These are phyloP conservation scores for Spatula clypeata DNA, from an alignment of 2,797 vertebrate species.

Conservation along the genomic window DNA sequence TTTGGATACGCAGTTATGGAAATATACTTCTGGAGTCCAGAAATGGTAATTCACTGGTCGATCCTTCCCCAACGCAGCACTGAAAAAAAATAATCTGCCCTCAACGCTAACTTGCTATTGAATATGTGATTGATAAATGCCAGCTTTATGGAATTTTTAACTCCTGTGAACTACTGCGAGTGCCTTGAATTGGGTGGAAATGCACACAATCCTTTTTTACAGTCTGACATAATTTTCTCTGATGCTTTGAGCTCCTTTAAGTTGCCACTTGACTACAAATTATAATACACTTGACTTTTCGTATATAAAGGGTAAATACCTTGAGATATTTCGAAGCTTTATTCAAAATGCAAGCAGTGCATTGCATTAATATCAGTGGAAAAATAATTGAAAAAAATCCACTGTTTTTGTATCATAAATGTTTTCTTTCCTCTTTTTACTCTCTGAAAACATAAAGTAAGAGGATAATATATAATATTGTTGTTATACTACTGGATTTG, in stretches of 20 bases:
- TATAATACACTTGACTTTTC: slow-evolving; percentile 34
- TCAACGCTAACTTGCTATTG: neutral
- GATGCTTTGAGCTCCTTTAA: neutral
- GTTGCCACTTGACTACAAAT: slow-evolving; percentile 26
- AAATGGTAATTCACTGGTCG: neutral
- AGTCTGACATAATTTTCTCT: neutral
- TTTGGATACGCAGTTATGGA: neutral
- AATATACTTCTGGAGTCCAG: neutral
- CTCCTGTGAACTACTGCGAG: neutral
- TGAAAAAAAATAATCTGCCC: neutral
- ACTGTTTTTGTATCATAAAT: neutral
- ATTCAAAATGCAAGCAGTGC: neutral
- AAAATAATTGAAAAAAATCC: neutral
- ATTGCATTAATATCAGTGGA: neutral
- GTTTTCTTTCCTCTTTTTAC: neutral
- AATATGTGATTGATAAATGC: neutral
- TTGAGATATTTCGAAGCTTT: slow-evolving; percentile 7
- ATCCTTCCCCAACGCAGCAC: neutral
- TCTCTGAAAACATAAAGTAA: neutral
- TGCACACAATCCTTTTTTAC: neutral
- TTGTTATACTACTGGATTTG: slow-evolving; percentile 1
- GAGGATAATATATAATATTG: neutral
- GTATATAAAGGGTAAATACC: neutral
- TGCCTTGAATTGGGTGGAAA: neutral
- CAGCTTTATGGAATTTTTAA: neutral